phyloP scores from a whole-genome alignment of 2,113 vertebrate genomes.

The Dunckerocampus dactyliophorus region DNA sequence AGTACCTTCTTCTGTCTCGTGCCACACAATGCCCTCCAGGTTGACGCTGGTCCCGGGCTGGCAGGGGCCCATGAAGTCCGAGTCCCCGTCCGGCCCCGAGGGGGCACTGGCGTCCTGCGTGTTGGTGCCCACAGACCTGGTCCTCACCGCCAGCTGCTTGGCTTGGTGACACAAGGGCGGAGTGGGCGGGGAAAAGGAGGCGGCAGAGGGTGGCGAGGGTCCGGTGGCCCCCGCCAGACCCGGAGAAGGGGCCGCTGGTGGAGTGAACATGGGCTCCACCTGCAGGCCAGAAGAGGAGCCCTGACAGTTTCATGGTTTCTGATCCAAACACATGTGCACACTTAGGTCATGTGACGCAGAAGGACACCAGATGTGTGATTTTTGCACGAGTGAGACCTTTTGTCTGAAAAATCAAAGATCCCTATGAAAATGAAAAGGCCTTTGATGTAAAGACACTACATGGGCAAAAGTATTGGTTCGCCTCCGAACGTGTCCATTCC shows the following conservation, averaged over 20 bases:
- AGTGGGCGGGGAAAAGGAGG: conserved; percentile 80
- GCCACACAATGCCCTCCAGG: conserved; percentile 97
- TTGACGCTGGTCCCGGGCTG: conserved; percentile 95
- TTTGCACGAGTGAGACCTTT: no score
- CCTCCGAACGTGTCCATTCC: no score
- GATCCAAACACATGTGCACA: no score
- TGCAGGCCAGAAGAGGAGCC: conserved; percentile 62
- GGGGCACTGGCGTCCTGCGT: conserved; percentile 77
- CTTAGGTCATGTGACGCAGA: background rate
- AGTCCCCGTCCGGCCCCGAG: conserved; percentile 63
- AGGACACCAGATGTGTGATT: no score
- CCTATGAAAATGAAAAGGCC: no score
- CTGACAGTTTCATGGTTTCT: background rate
- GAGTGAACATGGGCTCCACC: conserved; percentile 91
- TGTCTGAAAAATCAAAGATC: no score
- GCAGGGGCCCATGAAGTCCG: conserved; percentile 86
- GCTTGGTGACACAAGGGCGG: conserved; percentile 77
- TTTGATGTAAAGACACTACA: no score
- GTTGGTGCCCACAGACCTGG: conserved; percentile 90
- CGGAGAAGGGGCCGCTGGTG: conserved; percentile 81
- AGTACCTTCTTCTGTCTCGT: conserved; percentile 96
- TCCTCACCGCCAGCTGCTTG: conserved; percentile 86
- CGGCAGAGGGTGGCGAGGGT: conserved; percentile 77
- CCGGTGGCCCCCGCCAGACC: conserved; percentile 80
- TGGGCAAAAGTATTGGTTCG: no score